Evolutionary conservation across 2,797 vertebrate genomes (phyloP).

Genomic region (Sternarchorhynchus goeldii): DNA sequence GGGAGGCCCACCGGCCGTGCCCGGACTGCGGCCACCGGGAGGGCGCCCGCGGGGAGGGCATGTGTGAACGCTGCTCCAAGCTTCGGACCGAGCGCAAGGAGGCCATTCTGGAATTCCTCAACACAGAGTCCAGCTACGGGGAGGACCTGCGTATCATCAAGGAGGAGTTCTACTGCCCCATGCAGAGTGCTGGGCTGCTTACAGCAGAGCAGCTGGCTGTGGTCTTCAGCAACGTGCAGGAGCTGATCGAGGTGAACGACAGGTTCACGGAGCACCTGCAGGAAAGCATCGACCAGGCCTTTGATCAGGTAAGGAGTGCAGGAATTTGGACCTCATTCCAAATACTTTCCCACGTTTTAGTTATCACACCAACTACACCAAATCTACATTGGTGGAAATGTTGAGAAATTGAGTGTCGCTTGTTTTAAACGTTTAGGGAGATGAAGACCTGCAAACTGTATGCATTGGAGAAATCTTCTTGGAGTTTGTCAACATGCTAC

Average conservation of each 20-base stretch:
- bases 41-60: conserved; percentile 75
- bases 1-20: conserved; percentile 86
- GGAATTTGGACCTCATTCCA: background rate
- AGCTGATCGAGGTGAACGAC: conserved; percentile 88
- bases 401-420: background rate
- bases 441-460: conserved; percentile 86
- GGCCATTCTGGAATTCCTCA: conserved; percentile 88
- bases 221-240: conserved; percentile 88
- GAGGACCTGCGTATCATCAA: conserved; percentile 89
- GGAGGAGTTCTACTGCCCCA: conserved; percentile 89
- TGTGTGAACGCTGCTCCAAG: conserved; percentile 86
- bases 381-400: background rate
- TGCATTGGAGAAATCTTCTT: conserved; percentile 92
- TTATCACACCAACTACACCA: background rate
- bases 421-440: conserved; percentile 74
- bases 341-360: background rate
- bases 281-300: conserved; percentile 86
- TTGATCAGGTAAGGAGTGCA: conserved; percentile 79
- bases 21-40: conserved; percentile 83
- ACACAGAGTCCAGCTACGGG: conserved; percentile 87
- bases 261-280: conserved; percentile 87
- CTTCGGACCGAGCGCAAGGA: conserved; percentile 88
- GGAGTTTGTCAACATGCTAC: conserved; percentile 93
- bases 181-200: conserved; percentile 85
- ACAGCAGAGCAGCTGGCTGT: conserved; percentile 83